Evolutionary conservation across 2,797 vertebrate species (phyloP).

Genomic region (Octomys mimax): DNA sequence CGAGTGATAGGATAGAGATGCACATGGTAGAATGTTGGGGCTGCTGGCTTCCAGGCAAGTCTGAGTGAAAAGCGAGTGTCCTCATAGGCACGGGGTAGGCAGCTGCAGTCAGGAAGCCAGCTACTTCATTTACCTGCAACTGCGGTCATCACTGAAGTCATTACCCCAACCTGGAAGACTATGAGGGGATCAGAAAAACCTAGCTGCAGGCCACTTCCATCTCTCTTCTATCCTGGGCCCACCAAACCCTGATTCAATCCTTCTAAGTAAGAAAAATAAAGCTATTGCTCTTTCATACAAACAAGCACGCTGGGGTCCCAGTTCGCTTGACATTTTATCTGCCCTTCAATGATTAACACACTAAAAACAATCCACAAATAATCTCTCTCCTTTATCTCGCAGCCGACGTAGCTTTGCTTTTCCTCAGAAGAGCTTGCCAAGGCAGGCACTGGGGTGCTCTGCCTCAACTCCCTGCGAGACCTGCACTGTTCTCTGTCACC

Average conservation of each 20-base stretch:
- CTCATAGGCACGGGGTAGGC: not conserved
- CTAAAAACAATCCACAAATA: not conserved
- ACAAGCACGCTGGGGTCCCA: not conserved
- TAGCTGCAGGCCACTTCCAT: not conserved
- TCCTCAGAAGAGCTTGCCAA: not conserved
- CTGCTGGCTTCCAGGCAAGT: not conserved
- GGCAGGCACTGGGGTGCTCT: not conserved
- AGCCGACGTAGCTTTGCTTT: not conserved
- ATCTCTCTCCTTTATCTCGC: not conserved
- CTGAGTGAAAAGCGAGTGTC: slow-evolving; percentile 4
- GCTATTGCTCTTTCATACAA: not conserved
- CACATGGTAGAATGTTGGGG: not conserved
- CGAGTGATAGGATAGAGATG: not conserved
- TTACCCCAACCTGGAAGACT: not conserved
- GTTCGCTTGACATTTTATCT: slow-evolving; percentile 37
- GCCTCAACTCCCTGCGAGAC: not conserved
- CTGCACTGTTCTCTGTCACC: not conserved
- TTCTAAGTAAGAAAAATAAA: slow-evolving; percentile 29
- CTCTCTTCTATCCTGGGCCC: not conserved
- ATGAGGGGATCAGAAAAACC: not conserved
- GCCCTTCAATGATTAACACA: not conserved
- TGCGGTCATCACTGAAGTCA: not conserved
- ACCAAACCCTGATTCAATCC: not conserved
- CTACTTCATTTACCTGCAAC: not conserved
- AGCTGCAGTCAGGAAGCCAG: not conserved